Conservation (phyloP, 2,888 invertebrate species). For the Caenorhabditis virilis region DNA sequence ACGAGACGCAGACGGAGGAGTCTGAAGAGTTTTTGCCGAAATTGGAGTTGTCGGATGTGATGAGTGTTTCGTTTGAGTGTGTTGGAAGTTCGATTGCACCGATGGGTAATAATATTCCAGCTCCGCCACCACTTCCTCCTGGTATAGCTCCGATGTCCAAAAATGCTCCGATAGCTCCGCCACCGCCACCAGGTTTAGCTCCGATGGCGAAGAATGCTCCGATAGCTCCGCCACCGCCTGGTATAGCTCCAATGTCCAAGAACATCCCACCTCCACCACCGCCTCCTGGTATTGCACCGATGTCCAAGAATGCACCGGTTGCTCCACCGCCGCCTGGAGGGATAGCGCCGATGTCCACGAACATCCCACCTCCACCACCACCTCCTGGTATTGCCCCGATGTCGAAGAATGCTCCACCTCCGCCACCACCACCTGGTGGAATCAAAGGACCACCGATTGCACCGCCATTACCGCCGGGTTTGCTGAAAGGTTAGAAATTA, state of each 20-base stretch:
- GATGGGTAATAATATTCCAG: too few species aligned
- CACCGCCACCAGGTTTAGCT: constrained; percentile 6
- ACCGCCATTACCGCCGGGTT: too few species aligned
- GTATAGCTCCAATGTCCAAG: background rate
- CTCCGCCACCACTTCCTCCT: constrained; percentile 6
- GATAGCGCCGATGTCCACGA: background rate
- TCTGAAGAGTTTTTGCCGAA: constrained; percentile 6
- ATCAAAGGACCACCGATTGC: background rate
- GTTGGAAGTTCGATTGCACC: constrained; percentile 2
- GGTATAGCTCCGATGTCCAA: background rate
- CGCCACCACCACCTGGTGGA: constrained; percentile 14
- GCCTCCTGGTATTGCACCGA: constrained; percentile 5
- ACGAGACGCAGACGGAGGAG: background rate
- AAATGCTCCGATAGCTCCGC: too few species aligned
- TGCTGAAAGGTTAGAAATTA: too few species aligned
- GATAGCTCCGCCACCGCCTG: constrained; percentile 1
- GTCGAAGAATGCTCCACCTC: constrained; percentile 8
- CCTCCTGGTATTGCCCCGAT: background rate
- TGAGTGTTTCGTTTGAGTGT: background rate
- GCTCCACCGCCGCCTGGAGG: constrained; percentile 11
- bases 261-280: constrained; percentile 19
- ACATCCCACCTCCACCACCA: constrained; percentile 24
- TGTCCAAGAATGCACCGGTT: background rate
- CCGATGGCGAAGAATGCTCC: background rate
- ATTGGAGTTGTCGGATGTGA: background rate